phyloP scores from a whole-genome alignment of 2,113 vertebrate species.

The Phalacrocorax carbo region DNA sequence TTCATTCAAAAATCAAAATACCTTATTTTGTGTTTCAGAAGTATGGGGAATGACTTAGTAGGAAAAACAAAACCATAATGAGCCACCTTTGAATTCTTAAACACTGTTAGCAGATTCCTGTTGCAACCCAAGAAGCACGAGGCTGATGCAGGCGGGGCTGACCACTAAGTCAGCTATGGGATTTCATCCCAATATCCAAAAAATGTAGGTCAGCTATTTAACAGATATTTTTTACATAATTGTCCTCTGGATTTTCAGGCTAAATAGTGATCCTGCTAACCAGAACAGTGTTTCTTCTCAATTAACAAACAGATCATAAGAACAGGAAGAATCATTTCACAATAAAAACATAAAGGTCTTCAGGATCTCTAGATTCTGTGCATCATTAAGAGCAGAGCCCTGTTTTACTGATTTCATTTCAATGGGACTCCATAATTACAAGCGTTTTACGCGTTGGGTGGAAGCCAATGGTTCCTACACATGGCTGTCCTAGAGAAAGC shows the following conservation, averaged over 20 bases:
- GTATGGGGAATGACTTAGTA: not conserved
- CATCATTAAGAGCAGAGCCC: not conserved
- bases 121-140: rapidly evolving
- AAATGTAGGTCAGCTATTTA: not conserved
- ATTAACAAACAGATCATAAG: not conserved
- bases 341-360: not conserved
- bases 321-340: not conserved
- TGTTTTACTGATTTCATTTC: constrained; percentile 4
- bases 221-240: not conserved
- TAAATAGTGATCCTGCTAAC: not conserved
- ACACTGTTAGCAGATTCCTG: not conserved
- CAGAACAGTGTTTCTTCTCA: not conserved
- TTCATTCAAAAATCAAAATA: not conserved
- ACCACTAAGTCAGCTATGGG: not conserved
- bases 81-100: not conserved
- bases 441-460: not conserved
- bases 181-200: not conserved
- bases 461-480: not conserved
- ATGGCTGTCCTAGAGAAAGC: not conserved
- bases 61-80: not conserved
- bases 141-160: not conserved
- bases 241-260: not conserved
- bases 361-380: not conserved
- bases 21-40: not conserved
- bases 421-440: not conserved